Conservation (phyloP, 2,888 invertebrate species). For the Phasia obesa region DNA sequence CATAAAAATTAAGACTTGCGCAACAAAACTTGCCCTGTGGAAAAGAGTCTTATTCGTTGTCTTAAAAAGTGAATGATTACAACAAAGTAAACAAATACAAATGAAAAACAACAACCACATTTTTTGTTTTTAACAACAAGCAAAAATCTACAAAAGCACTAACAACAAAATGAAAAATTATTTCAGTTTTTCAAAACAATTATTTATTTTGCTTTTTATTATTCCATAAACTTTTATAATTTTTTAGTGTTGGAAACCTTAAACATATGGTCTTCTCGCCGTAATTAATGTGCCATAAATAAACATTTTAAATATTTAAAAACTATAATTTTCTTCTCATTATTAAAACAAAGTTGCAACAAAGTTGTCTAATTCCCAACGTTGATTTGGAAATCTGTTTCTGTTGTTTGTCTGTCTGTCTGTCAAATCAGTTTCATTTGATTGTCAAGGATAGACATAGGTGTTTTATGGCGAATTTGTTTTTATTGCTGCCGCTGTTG, state of each 20-base stretch:
- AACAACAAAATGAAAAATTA: constrained; percentile 52
- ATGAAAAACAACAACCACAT: constrained; percentile 1
- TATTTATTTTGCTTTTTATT: neutral
- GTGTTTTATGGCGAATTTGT: constrained; percentile 19
- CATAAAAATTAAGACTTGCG: too few relatives aligned
- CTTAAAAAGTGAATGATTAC: constrained; percentile 47
- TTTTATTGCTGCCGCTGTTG: neutral
- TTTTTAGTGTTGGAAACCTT: too few relatives aligned
- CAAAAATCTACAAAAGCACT: neutral
- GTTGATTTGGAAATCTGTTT: neutral
- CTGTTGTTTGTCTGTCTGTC: constrained; percentile 40
- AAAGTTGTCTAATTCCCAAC: too few relatives aligned
- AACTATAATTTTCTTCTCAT: too few relatives aligned
- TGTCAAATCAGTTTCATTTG: constrained; percentile 1
- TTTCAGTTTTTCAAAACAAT: neutral
- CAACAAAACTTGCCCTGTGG: too few relatives aligned
- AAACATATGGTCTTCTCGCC: too few relatives aligned
- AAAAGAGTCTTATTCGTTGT: constrained; percentile 36
- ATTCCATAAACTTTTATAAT: neutral
- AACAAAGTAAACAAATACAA: constrained; percentile 17
- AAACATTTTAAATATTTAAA: too few relatives aligned
- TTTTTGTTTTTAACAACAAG: constrained; percentile 23
- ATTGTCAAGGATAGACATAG: constrained; percentile 59
- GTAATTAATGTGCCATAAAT: too few relatives aligned
- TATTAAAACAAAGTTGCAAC: too few relatives aligned